These are phyloP conservation scores for Pangasius macronema DNA, from an alignment of 2,797 vertebrate genomes.

Conservation along the genomic window DNA sequence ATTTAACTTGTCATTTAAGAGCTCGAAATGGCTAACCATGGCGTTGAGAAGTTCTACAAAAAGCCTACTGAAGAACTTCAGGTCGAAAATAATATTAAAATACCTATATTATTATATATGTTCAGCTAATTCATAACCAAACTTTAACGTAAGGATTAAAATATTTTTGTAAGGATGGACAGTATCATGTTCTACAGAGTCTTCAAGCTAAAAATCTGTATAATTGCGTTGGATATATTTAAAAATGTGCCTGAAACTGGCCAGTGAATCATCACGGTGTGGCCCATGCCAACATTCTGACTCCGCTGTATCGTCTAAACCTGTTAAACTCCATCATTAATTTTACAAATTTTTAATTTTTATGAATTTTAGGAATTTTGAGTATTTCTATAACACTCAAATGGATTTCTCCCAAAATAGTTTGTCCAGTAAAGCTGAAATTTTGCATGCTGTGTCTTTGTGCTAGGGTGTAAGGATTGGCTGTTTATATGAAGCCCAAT, in stretches of 20 bases:
- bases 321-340: slow-evolving; percentile 4
- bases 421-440: not conserved
- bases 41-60: not conserved
- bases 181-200: not conserved
- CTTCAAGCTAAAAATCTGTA: not conserved
- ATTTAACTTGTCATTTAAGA: slow-evolving; percentile 6
- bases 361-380: not conserved
- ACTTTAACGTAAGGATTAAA: not conserved
- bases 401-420: not conserved
- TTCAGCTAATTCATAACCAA: not conserved
- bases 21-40: not conserved
- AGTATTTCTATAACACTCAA: not conserved
- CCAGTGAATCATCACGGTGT: not conserved
- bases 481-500: not conserved
- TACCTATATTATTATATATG: not conserved
- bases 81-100: not conserved
- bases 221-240: not conserved
- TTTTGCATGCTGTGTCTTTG: not conserved
- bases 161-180: not conserved
- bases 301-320: not conserved
- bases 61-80: not conserved
- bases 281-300: not conserved
- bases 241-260: not conserved
- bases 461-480: not conserved
- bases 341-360: not conserved